Evolutionary conservation across 2,797 vertebrate genomes (phyloP), one percentile per base, ranked within the genome.

Genomic region (Yasuhikotakia modesta): DNA sequence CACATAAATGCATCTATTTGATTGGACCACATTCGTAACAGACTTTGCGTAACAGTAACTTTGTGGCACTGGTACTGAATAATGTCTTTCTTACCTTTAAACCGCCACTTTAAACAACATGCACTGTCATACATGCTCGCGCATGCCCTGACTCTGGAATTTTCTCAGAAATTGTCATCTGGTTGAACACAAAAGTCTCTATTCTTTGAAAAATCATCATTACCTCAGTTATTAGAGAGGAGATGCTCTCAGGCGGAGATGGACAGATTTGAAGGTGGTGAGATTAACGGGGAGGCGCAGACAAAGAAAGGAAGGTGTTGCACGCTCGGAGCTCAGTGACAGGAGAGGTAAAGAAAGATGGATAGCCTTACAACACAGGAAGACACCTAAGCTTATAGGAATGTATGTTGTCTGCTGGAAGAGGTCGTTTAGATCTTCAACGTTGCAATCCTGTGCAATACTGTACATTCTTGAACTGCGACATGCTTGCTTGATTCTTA

Each of bases 201-300:
- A 60, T 74, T 79, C 63, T 79, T 58, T 19, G 35, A 35, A 22
- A 67, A 73, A 46, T 78, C 57, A 65, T 71, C 76, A 78, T 53
- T 70, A 78, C 45, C 32, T 63, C 55, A 22, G 30, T 78, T 78
- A 63, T 77, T 78, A 63, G 53, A 73, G 63, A 58, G 46, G 55
- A 48, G n/a, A 46, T 53, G 12, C 35, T 45, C 63, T 43, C 43
- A 6, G 53, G 77, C 70, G 0, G 67, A 70, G 71, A 79, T 60
- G 27, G 70, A 66, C 65, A 79, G 76, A 78, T 70, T 52, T n/a
- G 22, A 32, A 61, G 61, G 55, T 16, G 19, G 27, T 24, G 14
- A 79, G 61, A 76, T 63, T 67, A 27, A 53, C 61, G 35, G 58
- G 57, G 19, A 55, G 32, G 35, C 22, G 21, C 35, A 64, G 61